A percentile compares a stretch with the other conserved stretches of the same genome.
These are phyloP conservation scores for Bicyclus anynana DNA, from an alignment of 1,140 invertebrate species.

Conservation along the genomic window DNA sequence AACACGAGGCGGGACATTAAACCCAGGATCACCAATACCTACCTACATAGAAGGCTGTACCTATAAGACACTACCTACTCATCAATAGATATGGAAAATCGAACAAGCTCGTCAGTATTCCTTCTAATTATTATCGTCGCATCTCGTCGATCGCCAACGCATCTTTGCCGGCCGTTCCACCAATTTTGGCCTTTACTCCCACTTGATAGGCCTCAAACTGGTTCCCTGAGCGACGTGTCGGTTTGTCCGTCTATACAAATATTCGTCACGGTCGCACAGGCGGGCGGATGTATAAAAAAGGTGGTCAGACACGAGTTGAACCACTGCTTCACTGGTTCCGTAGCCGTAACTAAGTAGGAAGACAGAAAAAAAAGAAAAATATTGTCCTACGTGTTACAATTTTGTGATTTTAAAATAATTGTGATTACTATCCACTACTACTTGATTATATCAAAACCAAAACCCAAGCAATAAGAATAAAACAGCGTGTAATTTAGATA, in stretches of 20 bases:
- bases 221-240: slow-evolving; percentile 14
- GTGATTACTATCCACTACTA: no score
- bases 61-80: background rate
- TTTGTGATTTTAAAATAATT: no score
- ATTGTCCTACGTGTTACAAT: no score
- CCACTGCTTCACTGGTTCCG: no score
- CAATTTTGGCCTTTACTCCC: slow-evolving; percentile 21
- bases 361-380: no score
- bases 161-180: slow-evolving; percentile 8
- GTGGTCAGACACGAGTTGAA: no score
- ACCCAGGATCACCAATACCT: no score
- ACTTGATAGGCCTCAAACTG: slow-evolving; percentile 25
- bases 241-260: slow-evolving; percentile 47
- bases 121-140: slow-evolving; percentile 40
- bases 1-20: no score
- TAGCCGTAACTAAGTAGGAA: no score
- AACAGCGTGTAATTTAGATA: no score
- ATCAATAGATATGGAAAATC: slow-evolving; percentile 10
- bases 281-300: slow-evolving; percentile 37
- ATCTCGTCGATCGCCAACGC: slow-evolving; percentile 20
- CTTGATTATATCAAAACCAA: no score
- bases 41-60: background rate
- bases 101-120: slow-evolving; percentile 27
- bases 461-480: no score
- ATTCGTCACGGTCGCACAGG: slow-evolving; percentile 52